Percentiles rank a stretch among this genome's conserved stretches.
These are phyloP conservation scores for Lagocephalus sceleratus DNA, from an alignment of 2,797 vertebrate species.

Conservation along the genomic window DNA sequence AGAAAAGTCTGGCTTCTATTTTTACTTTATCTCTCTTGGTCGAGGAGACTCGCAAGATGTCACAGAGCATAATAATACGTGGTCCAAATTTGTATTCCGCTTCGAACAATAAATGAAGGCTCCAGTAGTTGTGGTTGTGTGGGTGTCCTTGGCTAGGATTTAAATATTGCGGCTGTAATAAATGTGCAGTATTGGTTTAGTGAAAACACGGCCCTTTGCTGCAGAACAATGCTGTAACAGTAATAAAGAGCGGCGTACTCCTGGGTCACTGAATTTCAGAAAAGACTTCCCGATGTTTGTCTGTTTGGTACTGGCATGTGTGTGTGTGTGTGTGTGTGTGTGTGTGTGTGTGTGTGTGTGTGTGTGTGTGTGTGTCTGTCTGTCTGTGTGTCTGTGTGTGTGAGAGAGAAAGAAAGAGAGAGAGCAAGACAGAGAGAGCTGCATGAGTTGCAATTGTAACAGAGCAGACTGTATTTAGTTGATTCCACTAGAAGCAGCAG, in stretches of 20 bases:
- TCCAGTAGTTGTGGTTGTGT: constrained; percentile 13
- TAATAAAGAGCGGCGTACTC: constrained; percentile 30
- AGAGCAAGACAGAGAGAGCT: too few species aligned
- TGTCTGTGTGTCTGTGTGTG: constrained; percentile 18
- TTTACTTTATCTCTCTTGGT: constrained; percentile 16
- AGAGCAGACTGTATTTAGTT: constrained; percentile 22
- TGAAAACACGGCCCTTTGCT: constrained; percentile 27
- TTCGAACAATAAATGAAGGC: constrained; percentile 34
- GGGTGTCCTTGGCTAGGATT: constrained; percentile 42
- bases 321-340: constrained; percentile 16
- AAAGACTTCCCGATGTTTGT: constrained; percentile 38
- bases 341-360: constrained; percentile 22
- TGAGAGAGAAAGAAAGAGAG: too few species aligned
- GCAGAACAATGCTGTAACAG: constrained; percentile 20
- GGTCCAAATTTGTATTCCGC: constrained; percentile 32
- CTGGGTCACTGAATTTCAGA: constrained; percentile 19
- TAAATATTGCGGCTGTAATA: constrained; percentile 35
- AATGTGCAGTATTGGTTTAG: constrained; percentile 36
- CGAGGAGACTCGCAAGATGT: constrained; percentile 20
- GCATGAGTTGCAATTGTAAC: constrained; percentile 17
- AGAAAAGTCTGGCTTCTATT: constrained; percentile 25
- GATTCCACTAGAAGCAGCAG: constrained; percentile 28
- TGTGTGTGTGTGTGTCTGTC: constrained; percentile 7
- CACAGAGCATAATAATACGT: constrained; percentile 26
- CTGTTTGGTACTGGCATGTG: constrained; percentile 30